phyloP scores from a whole-genome alignment of 2,888 invertebrate species.

The Campopleginae sp. region DNA sequence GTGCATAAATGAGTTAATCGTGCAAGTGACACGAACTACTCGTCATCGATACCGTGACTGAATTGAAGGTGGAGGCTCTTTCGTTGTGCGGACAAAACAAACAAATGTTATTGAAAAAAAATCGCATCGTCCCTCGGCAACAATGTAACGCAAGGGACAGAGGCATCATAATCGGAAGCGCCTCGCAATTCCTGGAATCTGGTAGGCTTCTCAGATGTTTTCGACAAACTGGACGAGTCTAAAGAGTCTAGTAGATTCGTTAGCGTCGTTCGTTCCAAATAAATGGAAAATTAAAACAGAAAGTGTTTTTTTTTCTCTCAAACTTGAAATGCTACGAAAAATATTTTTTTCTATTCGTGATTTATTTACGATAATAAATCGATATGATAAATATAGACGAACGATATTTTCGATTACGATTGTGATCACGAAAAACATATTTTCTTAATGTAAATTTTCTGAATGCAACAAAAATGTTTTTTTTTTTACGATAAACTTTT shows the following conservation, averaged over 20 bases:
- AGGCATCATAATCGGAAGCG: not conserved
- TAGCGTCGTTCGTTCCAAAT: too few species aligned
- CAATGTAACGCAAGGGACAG: constrained; percentile 14
- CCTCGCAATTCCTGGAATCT: not conserved
- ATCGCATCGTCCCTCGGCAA: constrained; percentile 18
- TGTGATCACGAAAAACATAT: too few species aligned
- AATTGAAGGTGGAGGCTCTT: not conserved
- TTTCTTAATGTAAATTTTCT: too few species aligned
- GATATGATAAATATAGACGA: too few species aligned
- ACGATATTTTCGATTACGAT: too few species aligned
- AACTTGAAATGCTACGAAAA: too few species aligned
- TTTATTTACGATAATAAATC: too few species aligned
- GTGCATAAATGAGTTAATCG: not conserved
- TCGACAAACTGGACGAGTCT: not conserved
- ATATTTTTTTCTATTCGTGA: too few species aligned
- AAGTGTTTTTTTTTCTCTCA: too few species aligned
- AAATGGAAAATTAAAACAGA: too few species aligned
- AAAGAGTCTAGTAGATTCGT: not conserved
- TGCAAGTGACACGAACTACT: not conserved
- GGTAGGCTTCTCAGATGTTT: not conserved
- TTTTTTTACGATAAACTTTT: too few species aligned
- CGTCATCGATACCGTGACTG: not conserved
- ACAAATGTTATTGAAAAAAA: constrained; percentile 31
- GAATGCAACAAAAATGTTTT: too few species aligned
- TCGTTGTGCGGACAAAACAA: constrained; percentile 34